These are phyloP conservation scores for Xestia sexstrigata DNA, from an alignment of 2,888 invertebrate genomes.

Conservation along the genomic window DNA sequence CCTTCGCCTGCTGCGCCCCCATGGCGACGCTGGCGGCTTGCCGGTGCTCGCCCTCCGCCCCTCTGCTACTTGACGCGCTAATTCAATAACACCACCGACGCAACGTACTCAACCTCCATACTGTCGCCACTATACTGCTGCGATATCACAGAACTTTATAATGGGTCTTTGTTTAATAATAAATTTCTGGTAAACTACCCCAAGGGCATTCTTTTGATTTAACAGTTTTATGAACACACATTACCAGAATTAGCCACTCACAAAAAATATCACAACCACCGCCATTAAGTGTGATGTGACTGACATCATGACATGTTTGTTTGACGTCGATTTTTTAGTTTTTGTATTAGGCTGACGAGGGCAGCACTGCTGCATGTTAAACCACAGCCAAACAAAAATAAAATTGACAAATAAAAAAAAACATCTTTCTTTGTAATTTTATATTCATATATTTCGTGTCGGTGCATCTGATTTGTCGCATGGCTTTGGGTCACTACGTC, in stretches of 20 bases:
- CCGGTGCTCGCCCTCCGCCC: slow-evolving; percentile 67
- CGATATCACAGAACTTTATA: slow-evolving; percentile 43
- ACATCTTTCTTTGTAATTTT: not conserved
- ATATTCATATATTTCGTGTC: not conserved
- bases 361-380: slow-evolving; percentile 68
- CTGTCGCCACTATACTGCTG: slow-evolving; percentile 34
- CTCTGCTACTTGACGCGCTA: slow-evolving; percentile 73
- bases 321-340: slow-evolving; percentile 86
- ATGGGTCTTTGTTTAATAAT: slow-evolving; percentile 27
- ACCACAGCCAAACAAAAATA: slow-evolving; percentile 36
- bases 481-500: not conserved
- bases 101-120: slow-evolving; percentile 77
- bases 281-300: slow-evolving; percentile 84
- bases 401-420: not conserved
- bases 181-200: slow-evolving; percentile 43
- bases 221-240: slow-evolving; percentile 70
- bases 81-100: slow-evolving; percentile 80
- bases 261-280: slow-evolving; percentile 84
- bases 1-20: slow-evolving; percentile 98
- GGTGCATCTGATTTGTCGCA: no score
- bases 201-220: slow-evolving; percentile 62
- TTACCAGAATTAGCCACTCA: slow-evolving; percentile 74
- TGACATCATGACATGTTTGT: slow-evolving; percentile 82
- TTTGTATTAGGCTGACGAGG: slow-evolving; percentile 52
- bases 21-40: slow-evolving; percentile 86